phyloP scores from a whole-genome alignment of 2,888 invertebrate genomes.

The Drosophila picticornis region DNA sequence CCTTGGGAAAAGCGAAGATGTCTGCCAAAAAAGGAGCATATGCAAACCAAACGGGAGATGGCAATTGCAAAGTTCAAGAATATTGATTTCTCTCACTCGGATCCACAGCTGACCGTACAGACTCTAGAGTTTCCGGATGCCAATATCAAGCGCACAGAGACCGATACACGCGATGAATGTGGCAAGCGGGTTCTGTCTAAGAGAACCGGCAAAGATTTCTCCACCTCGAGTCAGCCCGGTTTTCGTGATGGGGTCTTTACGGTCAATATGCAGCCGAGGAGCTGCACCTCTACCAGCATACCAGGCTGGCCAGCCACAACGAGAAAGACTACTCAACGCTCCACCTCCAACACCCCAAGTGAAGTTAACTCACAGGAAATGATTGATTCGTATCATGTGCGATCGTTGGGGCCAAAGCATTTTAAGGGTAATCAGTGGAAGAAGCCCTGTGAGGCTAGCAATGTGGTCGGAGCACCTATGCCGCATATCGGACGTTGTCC shows the following conservation, averaged over 20 bases:
- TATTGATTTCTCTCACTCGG: conserved; percentile 61
- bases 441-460: conserved; percentile 75
- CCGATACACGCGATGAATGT: conserved; percentile 55
- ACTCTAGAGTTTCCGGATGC: conserved; percentile 70
- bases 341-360: not conserved
- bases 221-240: conserved; percentile 70
- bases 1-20: conserved; percentile 31
- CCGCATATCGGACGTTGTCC: conserved; percentile 78
- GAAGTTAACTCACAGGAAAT: conserved; percentile 64
- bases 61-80: conserved; percentile 62
- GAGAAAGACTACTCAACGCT: not conserved
- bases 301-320: not conserved
- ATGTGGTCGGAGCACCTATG: conserved; percentile 69
- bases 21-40: conserved; percentile 37
- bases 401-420: conserved; percentile 51
- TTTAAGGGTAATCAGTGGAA: conserved; percentile 68
- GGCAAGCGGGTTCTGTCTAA: conserved; percentile 47
- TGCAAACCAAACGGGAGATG: conserved; percentile 34
- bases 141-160: conserved; percentile 51
- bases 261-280: conserved; percentile 53
- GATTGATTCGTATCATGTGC: conserved; percentile 60
- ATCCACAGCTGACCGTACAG: conserved; percentile 60
- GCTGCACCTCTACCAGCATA: conserved; percentile 39
- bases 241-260: conserved; percentile 64
- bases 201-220: conserved; percentile 57